Evolutionary conservation across 2,797 vertebrate species (phyloP).

Genomic region (Buphagus erythrorhynchus): DNA sequence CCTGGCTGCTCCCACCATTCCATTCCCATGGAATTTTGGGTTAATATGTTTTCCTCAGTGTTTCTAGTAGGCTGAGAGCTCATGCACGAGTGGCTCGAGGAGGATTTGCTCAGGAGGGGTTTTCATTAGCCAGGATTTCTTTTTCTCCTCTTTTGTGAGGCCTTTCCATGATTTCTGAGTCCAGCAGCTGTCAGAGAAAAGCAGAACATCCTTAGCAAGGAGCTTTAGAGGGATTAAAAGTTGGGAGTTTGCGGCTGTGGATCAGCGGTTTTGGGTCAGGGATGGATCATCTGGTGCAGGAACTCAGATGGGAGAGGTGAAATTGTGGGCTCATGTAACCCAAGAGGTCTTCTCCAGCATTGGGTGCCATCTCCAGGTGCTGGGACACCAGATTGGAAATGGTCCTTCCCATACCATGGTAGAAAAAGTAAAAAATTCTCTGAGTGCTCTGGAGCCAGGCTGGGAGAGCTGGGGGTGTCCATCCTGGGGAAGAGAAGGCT

Average conservation of each 20-base stretch:
- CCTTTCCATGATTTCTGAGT: neutral
- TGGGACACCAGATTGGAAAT: neutral
- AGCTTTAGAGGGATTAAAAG: slow-evolving; percentile 8
- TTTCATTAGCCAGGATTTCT: neutral
- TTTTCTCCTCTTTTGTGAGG: neutral
- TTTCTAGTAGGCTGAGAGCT: neutral
- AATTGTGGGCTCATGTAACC: neutral
- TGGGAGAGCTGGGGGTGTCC: rapidly evolving
- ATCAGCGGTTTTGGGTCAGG: neutral
- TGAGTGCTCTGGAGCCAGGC: neutral
- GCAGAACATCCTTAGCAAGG: neutral
- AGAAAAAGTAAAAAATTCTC: neutral
- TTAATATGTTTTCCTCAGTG: neutral
- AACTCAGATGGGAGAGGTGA: neutral
- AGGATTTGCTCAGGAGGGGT: slow-evolving; percentile 17
- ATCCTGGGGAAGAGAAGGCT: rapidly evolving
- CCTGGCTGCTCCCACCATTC: neutral
- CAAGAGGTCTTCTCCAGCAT: neutral
- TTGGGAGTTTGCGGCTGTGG: neutral
- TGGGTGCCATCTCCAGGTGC: neutral
- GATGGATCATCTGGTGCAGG: neutral
- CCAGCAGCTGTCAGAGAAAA: neutral
- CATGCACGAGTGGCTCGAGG: rapidly evolving
- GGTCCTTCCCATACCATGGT: neutral
- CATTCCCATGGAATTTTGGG: neutral